Conservation (phyloP, 2,888 invertebrate species). For the Tryphoninae sp. region DNA sequence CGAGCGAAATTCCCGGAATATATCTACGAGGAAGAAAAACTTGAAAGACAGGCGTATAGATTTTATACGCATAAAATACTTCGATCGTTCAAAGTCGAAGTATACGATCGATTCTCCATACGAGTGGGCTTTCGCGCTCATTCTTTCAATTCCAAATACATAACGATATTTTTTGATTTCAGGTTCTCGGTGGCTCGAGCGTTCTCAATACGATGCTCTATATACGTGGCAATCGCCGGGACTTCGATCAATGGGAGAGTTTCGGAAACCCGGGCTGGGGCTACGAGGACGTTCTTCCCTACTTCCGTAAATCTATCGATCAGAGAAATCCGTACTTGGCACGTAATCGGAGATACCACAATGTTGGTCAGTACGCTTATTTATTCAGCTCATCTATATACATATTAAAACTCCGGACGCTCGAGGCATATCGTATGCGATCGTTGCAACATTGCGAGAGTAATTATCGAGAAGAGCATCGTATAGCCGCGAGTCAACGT, state of each 20-base stretch:
- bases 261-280: slow-evolving; percentile 95
- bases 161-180: slow-evolving; percentile 7
- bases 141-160: slow-evolving; percentile 18
- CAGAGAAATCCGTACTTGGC: slow-evolving; percentile 94
- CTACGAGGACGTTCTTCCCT: slow-evolving; percentile 90
- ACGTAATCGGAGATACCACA: slow-evolving; percentile 87
- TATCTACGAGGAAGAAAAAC: too few relatives aligned
- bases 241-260: slow-evolving; percentile 93
- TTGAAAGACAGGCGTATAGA: too few relatives aligned
- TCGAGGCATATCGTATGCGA: too few relatives aligned
- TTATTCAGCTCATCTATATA: not conserved
- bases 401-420: too few relatives aligned
- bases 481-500: too few relatives aligned
- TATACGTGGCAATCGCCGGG: slow-evolving; percentile 92
- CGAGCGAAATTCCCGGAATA: not conserved
- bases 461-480: too few relatives aligned
- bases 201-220: slow-evolving; percentile 96
- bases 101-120: slow-evolving; percentile 27
- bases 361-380: slow-evolving; percentile 83
- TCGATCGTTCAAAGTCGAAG: slow-evolving; percentile 36
- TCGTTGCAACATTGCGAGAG: too few relatives aligned
- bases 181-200: slow-evolving; percentile 92
- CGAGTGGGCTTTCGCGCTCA: not conserved
- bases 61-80: too few relatives aligned
- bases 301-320: slow-evolving; percentile 93